phyloP scores from a whole-genome alignment of 2,113 vertebrate genomes.

The Plectropomus leopardus region DNA sequence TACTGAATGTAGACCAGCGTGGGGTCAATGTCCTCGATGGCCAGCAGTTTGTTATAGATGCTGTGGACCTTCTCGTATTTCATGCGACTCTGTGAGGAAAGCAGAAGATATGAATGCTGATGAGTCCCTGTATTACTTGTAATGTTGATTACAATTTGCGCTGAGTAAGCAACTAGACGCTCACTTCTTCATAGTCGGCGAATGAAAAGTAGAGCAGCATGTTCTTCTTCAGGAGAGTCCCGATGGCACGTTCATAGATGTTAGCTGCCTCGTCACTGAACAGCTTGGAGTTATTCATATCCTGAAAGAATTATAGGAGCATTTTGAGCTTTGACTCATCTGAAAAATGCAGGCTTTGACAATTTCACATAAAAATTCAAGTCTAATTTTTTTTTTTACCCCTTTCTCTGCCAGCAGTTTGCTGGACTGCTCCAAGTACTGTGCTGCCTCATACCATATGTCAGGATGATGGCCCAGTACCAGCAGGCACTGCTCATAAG shows the following conservation, averaged over 20 bases:
- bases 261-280: slow-evolving; percentile 99
- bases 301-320: slow-evolving; percentile 84
- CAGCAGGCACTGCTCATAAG: slow-evolving; percentile 98
- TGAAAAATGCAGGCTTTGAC: not conserved
- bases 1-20: slow-evolving; percentile 99
- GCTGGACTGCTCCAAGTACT: slow-evolving; percentile 98
- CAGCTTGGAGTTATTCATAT: slow-evolving; percentile 99
- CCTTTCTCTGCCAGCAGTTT: slow-evolving; percentile 98
- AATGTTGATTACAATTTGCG: not conserved
- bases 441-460: slow-evolving; percentile 98
- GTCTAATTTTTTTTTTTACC: slow-evolving; percentile 76
- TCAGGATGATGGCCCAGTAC: slow-evolving; percentile 98
- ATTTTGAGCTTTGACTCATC: not conserved
- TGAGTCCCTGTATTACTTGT: not conserved
- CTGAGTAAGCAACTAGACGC: slow-evolving; percentile 8
- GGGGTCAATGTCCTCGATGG: slow-evolving; percentile 98
- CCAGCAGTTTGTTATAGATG: slow-evolving; percentile 96
- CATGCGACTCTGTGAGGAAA: slow-evolving; percentile 92
- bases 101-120: not conserved
- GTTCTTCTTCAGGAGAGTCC: slow-evolving; percentile 98
- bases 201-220: slow-evolving; percentile 99
- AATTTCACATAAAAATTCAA: not conserved
- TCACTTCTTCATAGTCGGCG: slow-evolving; percentile 98
- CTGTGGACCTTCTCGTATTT: slow-evolving; percentile 99
- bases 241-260: slow-evolving; percentile 99